Base-by-base conservation (phyloP, 1,140 invertebrate species). In the Halesus radiatus region DNA sequence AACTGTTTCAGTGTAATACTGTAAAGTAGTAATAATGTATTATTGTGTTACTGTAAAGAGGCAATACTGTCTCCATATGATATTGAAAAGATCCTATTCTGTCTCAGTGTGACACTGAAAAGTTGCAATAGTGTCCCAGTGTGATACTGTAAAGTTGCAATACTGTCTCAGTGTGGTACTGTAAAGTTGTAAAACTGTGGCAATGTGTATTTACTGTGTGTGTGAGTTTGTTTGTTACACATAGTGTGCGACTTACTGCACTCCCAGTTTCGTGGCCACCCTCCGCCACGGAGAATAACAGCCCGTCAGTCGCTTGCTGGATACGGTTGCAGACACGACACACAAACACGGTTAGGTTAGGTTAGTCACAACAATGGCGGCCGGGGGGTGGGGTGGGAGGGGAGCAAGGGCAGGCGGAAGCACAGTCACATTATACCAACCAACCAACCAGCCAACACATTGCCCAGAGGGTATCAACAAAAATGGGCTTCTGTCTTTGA, bases 261-360 rank as follows among this genome's bases (percentile, higher is more conserved):
- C 95, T 93, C 95, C 95, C 85, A 97, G 94, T 90, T 96, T 97
- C 89, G 94, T 96, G 88, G 95, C 95, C 88, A 97, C 95, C 89
- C 95, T 93, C 86, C 94, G 93, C 95, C 95, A 97, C 90, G 95
- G 95, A 86, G 95, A 96, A 92, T 95, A 95, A 91, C 94, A 94
- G 81, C 89, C 89, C 29, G 84, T 84, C 85, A 90, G 89, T 88
- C 92, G 90, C 89, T 91, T 92, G 91, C 92, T 92, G 91, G 70
- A 64, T 60, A 72, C 73, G 56, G 68, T 45, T 45, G 70, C 13
- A 73, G 32, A 76, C 56, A 58, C 70, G 20, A 53, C 52, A 53
- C 62, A 64, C 18, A 54, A 73, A 73, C 29, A 52, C 26, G 45
- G 56, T 76, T 32, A 18, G 56, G 37, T 45, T 45, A 45, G 37